These are phyloP conservation scores for Hydropsyche tenuis DNA, from an alignment of 1,140 invertebrate genomes.

Conservation along the genomic window DNA sequence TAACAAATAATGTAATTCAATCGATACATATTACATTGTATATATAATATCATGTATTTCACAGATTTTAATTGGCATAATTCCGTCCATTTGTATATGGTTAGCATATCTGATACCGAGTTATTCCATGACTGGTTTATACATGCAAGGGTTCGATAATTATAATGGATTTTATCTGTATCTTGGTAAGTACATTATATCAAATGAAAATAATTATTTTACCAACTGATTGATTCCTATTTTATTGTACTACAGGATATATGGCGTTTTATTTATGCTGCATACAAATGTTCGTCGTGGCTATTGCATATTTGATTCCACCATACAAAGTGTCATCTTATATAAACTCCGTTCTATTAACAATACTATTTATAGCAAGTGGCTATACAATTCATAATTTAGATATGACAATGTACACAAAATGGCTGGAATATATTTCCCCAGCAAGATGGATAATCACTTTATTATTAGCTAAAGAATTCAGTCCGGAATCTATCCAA, in stretches of 20 bases:
- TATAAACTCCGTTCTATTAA: constrained; percentile 69
- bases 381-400: constrained; percentile 76
- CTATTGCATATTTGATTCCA: constrained; percentile 71
- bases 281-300: constrained; percentile 73
- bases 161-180: constrained; percentile 76
- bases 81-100: constrained; percentile 74
- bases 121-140: constrained; percentile 87
- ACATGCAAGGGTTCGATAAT: constrained; percentile 68
- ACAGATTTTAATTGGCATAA: constrained; percentile 57
- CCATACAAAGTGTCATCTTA: constrained; percentile 65
- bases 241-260: constrained; percentile 63
- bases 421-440: constrained; percentile 73
- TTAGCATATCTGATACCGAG: constrained; percentile 84
- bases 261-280: constrained; percentile 80
- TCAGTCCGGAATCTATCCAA: constrained; percentile 69
- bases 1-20: constrained; percentile 16
- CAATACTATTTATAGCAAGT: constrained; percentile 69
- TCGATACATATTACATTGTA: constrained; percentile 36
- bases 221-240: neutral
- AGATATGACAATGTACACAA: constrained; percentile 72
- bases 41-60: constrained; percentile 54
- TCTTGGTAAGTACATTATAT: constrained; percentile 65
- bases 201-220: neutral
- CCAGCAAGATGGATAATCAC: constrained; percentile 79
- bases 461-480: constrained; percentile 70